Evolutionary conservation across 2,113 vertebrate species (phyloP).

Genomic region (Damaliscus lunatus): DNA sequence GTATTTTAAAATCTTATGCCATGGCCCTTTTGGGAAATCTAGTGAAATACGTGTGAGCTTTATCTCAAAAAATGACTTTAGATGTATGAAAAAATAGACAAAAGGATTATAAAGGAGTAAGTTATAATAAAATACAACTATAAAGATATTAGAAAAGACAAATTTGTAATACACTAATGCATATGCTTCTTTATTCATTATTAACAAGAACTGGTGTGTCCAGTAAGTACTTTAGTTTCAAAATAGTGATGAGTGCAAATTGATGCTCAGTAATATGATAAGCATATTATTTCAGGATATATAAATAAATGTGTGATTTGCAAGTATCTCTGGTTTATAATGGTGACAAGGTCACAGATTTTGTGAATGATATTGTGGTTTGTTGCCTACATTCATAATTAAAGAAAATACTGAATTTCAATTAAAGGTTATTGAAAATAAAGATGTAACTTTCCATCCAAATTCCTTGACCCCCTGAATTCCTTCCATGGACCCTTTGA

Average conservation of each 20-base stretch:
- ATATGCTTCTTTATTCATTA: neutral
- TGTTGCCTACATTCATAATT: neutral
- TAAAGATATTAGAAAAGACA: conserved; percentile 19
- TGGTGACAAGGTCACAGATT: neutral
- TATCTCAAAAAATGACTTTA: neutral
- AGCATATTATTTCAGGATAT: neutral
- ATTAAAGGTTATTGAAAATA: neutral
- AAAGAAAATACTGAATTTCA: conserved; percentile 22
- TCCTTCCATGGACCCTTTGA: neutral
- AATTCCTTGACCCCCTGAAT: neutral
- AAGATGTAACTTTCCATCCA: neutral
- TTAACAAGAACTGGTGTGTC: neutral
- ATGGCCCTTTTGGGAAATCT: neutral
- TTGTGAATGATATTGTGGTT: neutral
- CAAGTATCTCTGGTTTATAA: neutral
- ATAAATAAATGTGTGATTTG: neutral
- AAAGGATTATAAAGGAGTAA: neutral
- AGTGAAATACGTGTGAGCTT: neutral
- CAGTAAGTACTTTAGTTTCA: neutral
- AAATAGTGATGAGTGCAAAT: neutral
- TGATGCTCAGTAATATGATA: neutral
- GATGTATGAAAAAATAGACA: neutral
- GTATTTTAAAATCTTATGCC: neutral
- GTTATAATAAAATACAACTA: neutral
- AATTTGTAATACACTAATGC: neutral